These are phyloP conservation scores for Uropsilus gracilis DNA, from an alignment of 2,113 vertebrate species.

Conservation along the genomic window DNA sequence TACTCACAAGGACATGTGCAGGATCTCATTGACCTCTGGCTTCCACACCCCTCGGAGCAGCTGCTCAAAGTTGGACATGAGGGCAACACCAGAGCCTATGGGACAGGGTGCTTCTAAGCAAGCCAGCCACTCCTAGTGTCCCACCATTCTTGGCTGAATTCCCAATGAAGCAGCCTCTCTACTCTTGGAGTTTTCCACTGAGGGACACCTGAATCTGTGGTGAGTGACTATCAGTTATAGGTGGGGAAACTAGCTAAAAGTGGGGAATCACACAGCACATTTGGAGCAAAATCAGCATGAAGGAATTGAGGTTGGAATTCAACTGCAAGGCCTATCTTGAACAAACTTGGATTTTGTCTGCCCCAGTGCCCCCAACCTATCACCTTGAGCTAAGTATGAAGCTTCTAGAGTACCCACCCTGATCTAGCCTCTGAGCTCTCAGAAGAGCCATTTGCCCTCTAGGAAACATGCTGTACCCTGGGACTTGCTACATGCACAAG, in stretches of 20 bases:
- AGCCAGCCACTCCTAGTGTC: not conserved
- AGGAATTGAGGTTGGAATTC: not conserved
- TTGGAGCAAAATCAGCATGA: not conserved
- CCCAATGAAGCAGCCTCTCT: not conserved
- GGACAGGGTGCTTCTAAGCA: not conserved
- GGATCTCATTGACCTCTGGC: conserved; percentile 96
- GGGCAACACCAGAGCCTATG: conserved; percentile 94
- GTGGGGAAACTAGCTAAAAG: not conserved
- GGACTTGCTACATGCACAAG: too few relatives aligned
- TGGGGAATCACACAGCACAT: not conserved
- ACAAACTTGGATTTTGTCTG: not conserved
- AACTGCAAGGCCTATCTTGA: not conserved
- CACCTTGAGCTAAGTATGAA: not conserved
- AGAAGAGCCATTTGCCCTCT: not conserved
- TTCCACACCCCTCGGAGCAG: conserved; percentile 97
- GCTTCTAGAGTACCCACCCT: not conserved
- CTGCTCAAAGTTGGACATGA: conserved; percentile 97
- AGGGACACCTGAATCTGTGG: not conserved
- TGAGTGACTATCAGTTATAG: not conserved
- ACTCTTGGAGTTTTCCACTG: not conserved
- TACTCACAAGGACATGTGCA: conserved; percentile 98
- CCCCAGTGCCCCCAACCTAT: not conserved
- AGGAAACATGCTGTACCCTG: not conserved
- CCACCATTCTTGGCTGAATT: not conserved
- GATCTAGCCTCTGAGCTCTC: not conserved